These are phyloP conservation scores for Trididemnum clinides DNA, from an alignment of 23 tunicate species.

Conservation along the genomic window DNA sequence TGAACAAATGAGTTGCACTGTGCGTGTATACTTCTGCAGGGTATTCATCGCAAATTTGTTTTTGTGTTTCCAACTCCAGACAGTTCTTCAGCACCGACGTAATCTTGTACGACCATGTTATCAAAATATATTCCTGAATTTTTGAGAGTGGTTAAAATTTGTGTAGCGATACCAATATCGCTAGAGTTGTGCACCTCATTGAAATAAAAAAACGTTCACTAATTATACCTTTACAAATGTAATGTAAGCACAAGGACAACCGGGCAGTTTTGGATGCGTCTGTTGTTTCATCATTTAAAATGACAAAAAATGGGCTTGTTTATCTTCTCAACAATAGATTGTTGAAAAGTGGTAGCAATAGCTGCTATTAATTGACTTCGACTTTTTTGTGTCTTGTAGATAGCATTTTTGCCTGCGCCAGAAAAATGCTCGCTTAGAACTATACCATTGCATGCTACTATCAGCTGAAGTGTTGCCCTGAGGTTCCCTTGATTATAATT, in stretches of 20 bases:
- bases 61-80: not conserved
- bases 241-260: not conserved
- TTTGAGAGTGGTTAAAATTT: not conserved
- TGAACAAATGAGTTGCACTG: too few relatives aligned
- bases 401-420: not conserved
- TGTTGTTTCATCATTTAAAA: conserved; percentile 3
- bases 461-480: too few relatives aligned
- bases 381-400: not conserved
- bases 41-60: too few relatives aligned
- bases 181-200: not conserved
- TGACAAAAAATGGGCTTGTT: not conserved
- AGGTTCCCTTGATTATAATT: too few relatives aligned
- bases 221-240: not conserved
- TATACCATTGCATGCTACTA: not conserved
- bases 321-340: not conserved
- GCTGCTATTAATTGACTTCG: not conserved
- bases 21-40: too few relatives aligned
- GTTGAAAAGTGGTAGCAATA: not conserved
- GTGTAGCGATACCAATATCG: conserved; percentile 9
- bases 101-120: conserved; percentile 16
- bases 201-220: not conserved
- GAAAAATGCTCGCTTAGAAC: not conserved
- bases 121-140: too few relatives aligned
- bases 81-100: conserved; percentile 3
- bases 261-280: conserved; percentile 1